Evolutionary conservation across 2,113 vertebrate species (phyloP).

Genomic region (Xiphorhynchus elegans): DNA sequence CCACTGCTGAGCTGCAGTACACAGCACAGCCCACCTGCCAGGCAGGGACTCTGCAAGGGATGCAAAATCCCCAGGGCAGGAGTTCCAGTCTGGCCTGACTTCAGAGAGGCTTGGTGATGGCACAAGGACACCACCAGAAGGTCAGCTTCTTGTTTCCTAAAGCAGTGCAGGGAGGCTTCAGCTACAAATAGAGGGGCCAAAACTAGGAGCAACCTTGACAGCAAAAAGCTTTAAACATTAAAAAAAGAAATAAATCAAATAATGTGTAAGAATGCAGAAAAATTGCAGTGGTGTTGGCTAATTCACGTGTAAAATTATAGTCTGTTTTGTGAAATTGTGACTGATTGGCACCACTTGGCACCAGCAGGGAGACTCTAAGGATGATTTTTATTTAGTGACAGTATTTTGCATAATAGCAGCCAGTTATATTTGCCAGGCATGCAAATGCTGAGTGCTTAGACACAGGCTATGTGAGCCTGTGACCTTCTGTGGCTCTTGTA

Average conservation of each 20-base stretch:
- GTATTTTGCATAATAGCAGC: neutral
- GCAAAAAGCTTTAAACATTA: neutral
- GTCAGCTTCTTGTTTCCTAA: neutral
- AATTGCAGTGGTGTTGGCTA: neutral
- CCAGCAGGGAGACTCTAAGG: neutral
- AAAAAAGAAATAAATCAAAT: neutral
- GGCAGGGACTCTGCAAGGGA: neutral
- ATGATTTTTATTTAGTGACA: neutral
- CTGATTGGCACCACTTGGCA: neutral
- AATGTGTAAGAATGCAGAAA: neutral
- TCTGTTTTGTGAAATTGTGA: neutral
- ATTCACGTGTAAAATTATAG: neutral
- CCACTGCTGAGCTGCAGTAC: neutral
- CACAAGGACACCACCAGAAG: neutral
- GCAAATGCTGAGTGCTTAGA: neutral
- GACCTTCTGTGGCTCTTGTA: neutral
- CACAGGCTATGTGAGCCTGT: neutral
- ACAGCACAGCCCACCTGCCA: neutral
- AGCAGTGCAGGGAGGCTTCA: neutral
- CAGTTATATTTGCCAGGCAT: neutral
- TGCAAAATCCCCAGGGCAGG: neutral
- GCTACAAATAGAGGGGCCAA: neutral
- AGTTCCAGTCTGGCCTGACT: neutral
- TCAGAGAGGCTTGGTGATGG: neutral
- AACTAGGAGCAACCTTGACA: neutral